Base-by-base conservation (phyloP, 2,797 vertebrate genomes). In the Intellagama lesueurii region DNA sequence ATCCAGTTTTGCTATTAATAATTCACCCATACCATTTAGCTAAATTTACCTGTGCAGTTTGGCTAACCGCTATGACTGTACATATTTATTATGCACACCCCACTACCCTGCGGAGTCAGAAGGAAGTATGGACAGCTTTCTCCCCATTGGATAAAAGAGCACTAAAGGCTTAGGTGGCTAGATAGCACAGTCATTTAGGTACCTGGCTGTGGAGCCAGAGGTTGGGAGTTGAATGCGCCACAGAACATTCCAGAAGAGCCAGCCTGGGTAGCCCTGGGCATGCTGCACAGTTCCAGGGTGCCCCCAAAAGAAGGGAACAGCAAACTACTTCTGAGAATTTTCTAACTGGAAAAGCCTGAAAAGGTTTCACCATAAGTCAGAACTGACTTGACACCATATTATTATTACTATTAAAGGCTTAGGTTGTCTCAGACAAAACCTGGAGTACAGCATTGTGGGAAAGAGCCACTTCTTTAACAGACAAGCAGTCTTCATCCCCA, bases 1-100 rank as follows among this genome's bases (percentile, higher is more conserved):
- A 91, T 83, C 80, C 91, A 87, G 52, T 85, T 83, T 92, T 92
- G 91, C 87, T 78, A 69, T 95, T 90, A 92, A 94, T 92, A 87
- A 95, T 95, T 93, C 91, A 93, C 84, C 92, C 64, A 40, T 69
- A 83, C 86, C 24, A 1, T 89, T 90, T 91, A 85, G 60, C 92
- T 91, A 92, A 87, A 30, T 68, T 77, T 77, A 77, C 73, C 52
- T 73, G 19, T 30, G 4, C 11, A 32, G 47, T 84, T 84, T 73
- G 9, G 30, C 69, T 73, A 56, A 56, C 30, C 30, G 19, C 85
- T 87, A 88, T 80, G 86, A 19, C 5, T 66, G 40, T 16, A 82
- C 52, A 84, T 60, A 87, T 92, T 87, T 75, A 69, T 44, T 84
- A 80, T 32, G 88, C n/a, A 81, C 11, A 7, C 12, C 9, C 14